Evolutionary conservation across 2,888 invertebrate species (phyloP), one percentile per base, ranked within the genome.

Genomic region (Lydus trimaculatus): DNA sequence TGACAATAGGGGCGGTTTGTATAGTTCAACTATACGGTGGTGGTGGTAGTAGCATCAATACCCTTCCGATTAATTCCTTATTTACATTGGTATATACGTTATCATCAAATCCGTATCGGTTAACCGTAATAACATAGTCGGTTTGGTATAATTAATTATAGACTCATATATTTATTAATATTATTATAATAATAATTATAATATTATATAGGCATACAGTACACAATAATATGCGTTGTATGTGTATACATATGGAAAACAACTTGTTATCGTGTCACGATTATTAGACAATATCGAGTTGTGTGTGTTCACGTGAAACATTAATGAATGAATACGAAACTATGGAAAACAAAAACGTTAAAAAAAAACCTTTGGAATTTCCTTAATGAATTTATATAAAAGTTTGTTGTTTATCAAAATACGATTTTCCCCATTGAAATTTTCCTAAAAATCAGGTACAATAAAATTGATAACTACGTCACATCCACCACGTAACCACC

Each of bases 31-130:
- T 43, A 56, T 56, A 25, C 7, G 56, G 56, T 56, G 15, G 56
- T 56, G 23, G 20, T 20, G 8, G 48, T 48, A 15, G 11, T 43
- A 25, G 56, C 56, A 56, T 56, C 56, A 56, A 56, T 56, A 56
- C 56, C 56, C 56, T 58, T 23, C 20, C 64, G 64, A 64, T 64
- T 64, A 64, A 64, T 64, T 64, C 64, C 64, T 61, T 61, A 61
- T 61, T 61, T 61, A 61, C 64, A 58, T 64, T 64, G n/a, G 33
- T 39, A 23, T 36, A 33, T 58, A n/a, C n/a, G n/a, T n/a, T n/a
- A 58, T 64, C 58, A 64, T 64, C 56, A 58, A 52, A 64, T 33
- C 64, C 56, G 39, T 39, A 56, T 64, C 56, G 64, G 64, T 31
- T 56, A 56, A 56, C 56, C 56, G 56, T 56, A 56, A 56, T 56